phyloP scores from a whole-genome alignment of 64 coral and sea anemone species.

The Dendronephthya gigantea region DNA sequence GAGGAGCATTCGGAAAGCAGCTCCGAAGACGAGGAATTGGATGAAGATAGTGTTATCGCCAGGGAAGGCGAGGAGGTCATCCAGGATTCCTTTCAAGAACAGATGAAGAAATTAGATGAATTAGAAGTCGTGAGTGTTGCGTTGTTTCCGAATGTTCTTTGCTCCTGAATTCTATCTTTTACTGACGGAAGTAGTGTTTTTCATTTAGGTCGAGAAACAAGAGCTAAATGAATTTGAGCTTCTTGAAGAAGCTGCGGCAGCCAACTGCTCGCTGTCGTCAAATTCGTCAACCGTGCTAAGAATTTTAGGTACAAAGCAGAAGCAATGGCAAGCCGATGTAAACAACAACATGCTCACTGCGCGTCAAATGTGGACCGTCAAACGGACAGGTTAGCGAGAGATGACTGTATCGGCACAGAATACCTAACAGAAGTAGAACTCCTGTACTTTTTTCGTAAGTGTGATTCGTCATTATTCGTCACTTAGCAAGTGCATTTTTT shows the following conservation, averaged over 20 bases:
- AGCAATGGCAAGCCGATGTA: neutral
- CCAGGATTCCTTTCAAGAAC: neutral
- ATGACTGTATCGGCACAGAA: no score
- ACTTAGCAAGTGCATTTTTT: no score
- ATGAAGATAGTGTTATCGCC: neutral
- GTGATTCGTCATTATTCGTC: no score
- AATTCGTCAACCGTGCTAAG: neutral
- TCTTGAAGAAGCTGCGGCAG: slow-evolving; percentile 7
- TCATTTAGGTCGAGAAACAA: neutral
- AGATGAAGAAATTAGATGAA: neutral
- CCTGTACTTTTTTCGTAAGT: no score
- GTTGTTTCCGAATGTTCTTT: no score
- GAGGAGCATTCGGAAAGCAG: neutral
- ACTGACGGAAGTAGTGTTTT: slow-evolving; percentile 3
- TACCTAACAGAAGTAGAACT: no score
- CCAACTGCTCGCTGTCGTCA: slow-evolving; percentile 5
- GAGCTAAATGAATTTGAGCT: slow-evolving; percentile 12
- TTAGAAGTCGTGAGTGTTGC: neutral
- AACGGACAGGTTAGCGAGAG: neutral
- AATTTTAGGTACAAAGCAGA: neutral
- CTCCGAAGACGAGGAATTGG: neutral
- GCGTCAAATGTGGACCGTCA: neutral
- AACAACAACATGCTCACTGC: neutral
- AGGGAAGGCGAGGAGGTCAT: neutral
- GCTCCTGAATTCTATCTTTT: no score